Evolutionary conservation across 2,113 vertebrate genomes (phyloP).

Genomic region (Chloebia gouldiae): DNA sequence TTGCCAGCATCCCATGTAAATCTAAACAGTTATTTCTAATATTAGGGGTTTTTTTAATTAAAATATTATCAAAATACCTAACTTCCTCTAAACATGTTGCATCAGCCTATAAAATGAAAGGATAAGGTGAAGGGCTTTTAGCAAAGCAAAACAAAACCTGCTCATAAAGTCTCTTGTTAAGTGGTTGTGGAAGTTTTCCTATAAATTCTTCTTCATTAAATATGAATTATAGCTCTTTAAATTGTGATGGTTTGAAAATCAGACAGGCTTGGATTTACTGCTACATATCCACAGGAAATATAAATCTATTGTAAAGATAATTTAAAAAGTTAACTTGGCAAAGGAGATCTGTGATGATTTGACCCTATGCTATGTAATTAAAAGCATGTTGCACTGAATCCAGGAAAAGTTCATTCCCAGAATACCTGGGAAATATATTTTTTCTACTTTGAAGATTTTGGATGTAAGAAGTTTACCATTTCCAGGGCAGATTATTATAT

Average conservation of each 20-base stretch:
- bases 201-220: conserved; percentile 69
- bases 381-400: conserved; percentile 9
- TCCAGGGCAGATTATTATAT: background rate
- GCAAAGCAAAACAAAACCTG: conserved; percentile 31
- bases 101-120: conserved; percentile 53
- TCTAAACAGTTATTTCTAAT: conserved; percentile 45
- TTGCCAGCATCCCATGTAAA: conserved; percentile 7
- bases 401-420: background rate
- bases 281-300: conserved; percentile 37
- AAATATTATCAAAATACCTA: conserved; percentile 49
- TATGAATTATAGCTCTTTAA: conserved; percentile 68
- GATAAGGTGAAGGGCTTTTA: conserved; percentile 52
- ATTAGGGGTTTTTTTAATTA: conserved; percentile 29
- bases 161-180: conserved; percentile 43
- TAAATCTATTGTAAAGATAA: conserved; percentile 61
- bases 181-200: conserved; percentile 59
- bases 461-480: background rate
- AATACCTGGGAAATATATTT: background rate
- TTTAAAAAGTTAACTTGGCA: conserved; percentile 48
- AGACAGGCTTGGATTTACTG: conserved; percentile 50
- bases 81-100: conserved; percentile 37
- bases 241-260: conserved; percentile 58
- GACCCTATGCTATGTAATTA: conserved; percentile 27
- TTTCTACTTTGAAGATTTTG: background rate
- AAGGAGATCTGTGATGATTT: conserved; percentile 52